Conservation (phyloP, 2,888 invertebrate species). For the Hyalella azteca region DNA sequence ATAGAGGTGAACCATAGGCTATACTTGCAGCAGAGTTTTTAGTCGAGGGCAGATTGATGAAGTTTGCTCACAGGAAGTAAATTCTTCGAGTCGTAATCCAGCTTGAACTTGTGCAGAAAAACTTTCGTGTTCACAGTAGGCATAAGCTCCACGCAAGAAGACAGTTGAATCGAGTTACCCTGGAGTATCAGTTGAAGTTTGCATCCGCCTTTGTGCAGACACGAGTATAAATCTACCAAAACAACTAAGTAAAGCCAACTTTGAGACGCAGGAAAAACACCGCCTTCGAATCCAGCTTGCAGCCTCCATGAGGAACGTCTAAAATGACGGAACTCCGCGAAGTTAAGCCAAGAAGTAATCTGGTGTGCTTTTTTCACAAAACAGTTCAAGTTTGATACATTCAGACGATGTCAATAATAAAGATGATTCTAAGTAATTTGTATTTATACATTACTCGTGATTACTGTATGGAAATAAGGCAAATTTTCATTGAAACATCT, state of each 20-base stretch:
- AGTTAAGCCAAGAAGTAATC: too few relatives aligned
- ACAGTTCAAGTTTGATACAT: too few relatives aligned
- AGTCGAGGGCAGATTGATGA: not conserved
- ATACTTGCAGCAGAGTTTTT: too few relatives aligned
- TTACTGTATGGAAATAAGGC: too few relatives aligned
- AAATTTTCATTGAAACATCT: too few relatives aligned
- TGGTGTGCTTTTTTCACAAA: too few relatives aligned
- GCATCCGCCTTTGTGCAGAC: not conserved
- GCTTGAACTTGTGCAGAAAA: not conserved
- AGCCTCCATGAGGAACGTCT: not conserved
- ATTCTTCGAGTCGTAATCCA: not conserved
- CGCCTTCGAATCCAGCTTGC: not conserved
- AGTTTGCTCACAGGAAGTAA: not conserved
- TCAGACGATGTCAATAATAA: too few relatives aligned
- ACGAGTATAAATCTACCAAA: conserved; percentile 5
- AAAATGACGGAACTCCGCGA: not conserved
- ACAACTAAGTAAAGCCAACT: conserved; percentile 28
- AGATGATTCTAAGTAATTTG: too few relatives aligned
- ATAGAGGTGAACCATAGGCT: too few relatives aligned
- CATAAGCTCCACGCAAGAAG: not conserved
- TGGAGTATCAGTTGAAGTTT: not conserved
- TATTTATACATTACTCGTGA: too few relatives aligned
- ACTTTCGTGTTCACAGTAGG: not conserved
- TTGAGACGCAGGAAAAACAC: not conserved
- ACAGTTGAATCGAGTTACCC: not conserved